Conservation (phyloP, 2,797 vertebrate species). For the Cryptoblepharus egeriae region DNA sequence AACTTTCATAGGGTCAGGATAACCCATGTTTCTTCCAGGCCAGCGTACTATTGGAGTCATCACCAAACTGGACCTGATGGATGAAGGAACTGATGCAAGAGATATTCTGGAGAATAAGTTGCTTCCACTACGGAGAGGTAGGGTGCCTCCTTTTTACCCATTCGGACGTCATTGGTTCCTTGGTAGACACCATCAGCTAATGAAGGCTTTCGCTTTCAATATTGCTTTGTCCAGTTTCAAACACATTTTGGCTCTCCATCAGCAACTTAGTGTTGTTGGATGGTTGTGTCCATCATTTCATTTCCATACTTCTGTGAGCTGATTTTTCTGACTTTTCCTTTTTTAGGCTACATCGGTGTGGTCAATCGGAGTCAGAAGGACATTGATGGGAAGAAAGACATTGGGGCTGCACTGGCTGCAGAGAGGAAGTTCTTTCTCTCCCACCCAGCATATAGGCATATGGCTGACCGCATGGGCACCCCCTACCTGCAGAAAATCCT, state of each 20-base stretch:
- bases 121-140: slow-evolving; percentile 87
- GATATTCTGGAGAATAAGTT: slow-evolving; percentile 90
- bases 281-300: slow-evolving; percentile 12
- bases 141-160: not conserved
- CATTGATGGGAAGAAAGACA: slow-evolving; percentile 97
- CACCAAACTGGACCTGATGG: slow-evolving; percentile 91
- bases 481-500: slow-evolving; percentile 94
- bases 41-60: slow-evolving; percentile 89
- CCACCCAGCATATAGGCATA: slow-evolving; percentile 92
- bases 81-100: slow-evolving; percentile 88
- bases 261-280: too few species aligned
- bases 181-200: too few species aligned
- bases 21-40: slow-evolving; percentile 64
- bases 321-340: slow-evolving; percentile 2
- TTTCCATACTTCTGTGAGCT: slow-evolving; percentile 1
- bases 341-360: slow-evolving; percentile 94
- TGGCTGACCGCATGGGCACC: slow-evolving; percentile 98
- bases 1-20: not conserved
- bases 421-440: slow-evolving; percentile 98
- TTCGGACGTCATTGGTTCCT: not conserved
- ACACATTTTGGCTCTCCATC: not conserved
- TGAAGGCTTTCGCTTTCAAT: not conserved
- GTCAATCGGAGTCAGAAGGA: slow-evolving; percentile 99
- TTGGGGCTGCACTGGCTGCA: slow-evolving; percentile 90
- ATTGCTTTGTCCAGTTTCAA: not conserved